phyloP scores from a whole-genome alignment of 2,888 invertebrate species.

The Ophioninae sp. region DNA sequence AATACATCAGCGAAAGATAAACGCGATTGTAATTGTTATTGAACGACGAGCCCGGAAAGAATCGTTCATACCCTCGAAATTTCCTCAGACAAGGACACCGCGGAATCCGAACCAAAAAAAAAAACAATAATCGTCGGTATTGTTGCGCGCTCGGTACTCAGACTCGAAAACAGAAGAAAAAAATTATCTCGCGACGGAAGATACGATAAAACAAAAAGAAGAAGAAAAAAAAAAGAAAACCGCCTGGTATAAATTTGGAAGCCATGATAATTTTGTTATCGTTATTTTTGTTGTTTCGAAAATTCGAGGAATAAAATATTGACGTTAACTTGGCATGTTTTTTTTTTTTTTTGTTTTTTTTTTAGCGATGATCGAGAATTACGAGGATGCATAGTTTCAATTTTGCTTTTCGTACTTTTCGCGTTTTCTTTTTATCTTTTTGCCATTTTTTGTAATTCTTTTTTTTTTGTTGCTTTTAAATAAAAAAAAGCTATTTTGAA shows the following conservation, averaged over 20 bases:
- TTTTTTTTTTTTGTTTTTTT: conserved; percentile 25
- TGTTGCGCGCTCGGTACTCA: conserved; percentile 5
- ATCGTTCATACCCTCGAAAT: background rate
- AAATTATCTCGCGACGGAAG: conserved; percentile 27
- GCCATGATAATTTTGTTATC: conserved; percentile 37
- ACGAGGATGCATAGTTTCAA: conserved; percentile 30
- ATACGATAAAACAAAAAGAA: conserved; percentile 23
- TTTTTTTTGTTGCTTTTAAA: too few relatives aligned
- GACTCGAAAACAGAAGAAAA: conserved; percentile 19
- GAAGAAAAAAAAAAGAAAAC: conserved; percentile 18
- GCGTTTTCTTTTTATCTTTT: conserved; percentile 1
- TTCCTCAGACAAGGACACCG: background rate
- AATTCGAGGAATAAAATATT: conserved; percentile 19
- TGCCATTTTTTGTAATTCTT: conserved; percentile 6
- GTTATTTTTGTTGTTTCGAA: conserved; percentile 41
- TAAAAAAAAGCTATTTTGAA: too few relatives aligned
- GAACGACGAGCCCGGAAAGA: background rate
- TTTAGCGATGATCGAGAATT: conserved; percentile 48
- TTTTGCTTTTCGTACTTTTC: conserved; percentile 14
- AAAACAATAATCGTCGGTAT: conserved; percentile 6
- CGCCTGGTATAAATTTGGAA: conserved; percentile 13
- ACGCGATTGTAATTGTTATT: background rate
- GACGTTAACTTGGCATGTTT: conserved; percentile 32
- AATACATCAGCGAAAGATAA: background rate
- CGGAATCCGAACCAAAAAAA: background rate